These are phyloP conservation scores for Cantharis lateralis DNA, from an alignment of 2,888 invertebrate species.

Conservation along the genomic window DNA sequence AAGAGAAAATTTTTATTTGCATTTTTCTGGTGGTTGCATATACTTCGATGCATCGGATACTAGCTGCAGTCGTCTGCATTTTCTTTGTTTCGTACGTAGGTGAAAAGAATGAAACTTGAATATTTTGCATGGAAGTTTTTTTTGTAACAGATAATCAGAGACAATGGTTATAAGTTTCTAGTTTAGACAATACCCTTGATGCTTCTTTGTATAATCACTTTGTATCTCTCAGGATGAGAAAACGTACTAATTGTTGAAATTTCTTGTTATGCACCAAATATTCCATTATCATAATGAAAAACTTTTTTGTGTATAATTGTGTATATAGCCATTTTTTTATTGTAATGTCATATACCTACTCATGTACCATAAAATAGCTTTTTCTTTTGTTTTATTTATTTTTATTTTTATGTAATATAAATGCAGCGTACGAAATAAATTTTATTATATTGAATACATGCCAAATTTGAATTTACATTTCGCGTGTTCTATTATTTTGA, in stretches of 20 bases:
- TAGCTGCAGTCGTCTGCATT: slow-evolving; percentile 9
- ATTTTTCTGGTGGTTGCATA: not conserved
- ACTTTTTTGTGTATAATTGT: not conserved
- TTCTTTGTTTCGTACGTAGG: slow-evolving; percentile 13
- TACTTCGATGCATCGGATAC: not conserved
- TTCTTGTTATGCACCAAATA: slow-evolving; percentile 12
- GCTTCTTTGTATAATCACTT: slow-evolving; percentile 19
- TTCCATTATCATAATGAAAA: slow-evolving; percentile 1
- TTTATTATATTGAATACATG: slow-evolving; percentile 19
- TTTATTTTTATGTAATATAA: not conserved
- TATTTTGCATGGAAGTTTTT: slow-evolving; percentile 22
- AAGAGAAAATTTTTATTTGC: not conserved
- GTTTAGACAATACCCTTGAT: slow-evolving; percentile 25
- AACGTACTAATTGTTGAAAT: slow-evolving; percentile 15
- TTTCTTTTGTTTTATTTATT: not conserved
- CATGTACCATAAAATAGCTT: not conserved
- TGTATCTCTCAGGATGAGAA: slow-evolving; percentile 10
- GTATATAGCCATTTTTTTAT: not conserved
- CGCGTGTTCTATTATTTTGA: slow-evolving; percentile 18
- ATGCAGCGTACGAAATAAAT: slow-evolving; percentile 12
- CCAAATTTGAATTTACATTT: slow-evolving; percentile 25
- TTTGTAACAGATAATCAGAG: slow-evolving; percentile 18
- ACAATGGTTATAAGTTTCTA: slow-evolving; percentile 21
- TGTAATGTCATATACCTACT: not conserved
- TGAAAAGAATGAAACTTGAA: slow-evolving; percentile 20